phyloP scores from a whole-genome alignment of 2,888 invertebrate species.

The Margaritifera margaritifera region DNA sequence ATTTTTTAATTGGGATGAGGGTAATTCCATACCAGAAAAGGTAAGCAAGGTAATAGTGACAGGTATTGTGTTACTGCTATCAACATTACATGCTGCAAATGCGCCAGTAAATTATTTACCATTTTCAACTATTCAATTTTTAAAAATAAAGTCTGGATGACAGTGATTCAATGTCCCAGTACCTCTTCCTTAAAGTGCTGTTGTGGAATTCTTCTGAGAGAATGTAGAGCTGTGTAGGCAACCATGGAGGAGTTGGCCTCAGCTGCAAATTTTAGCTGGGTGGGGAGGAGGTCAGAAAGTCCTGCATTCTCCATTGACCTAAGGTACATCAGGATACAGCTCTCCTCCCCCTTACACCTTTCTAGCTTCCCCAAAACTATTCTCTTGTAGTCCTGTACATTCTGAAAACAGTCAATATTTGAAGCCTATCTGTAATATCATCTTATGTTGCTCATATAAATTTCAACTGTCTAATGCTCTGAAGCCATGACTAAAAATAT shows the following conservation, averaged over 20 bases:
- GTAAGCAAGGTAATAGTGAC: too few species aligned
- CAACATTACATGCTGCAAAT: too few species aligned
- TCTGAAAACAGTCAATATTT: conserved; percentile 38
- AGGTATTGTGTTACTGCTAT: too few species aligned
- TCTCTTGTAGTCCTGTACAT: conserved; percentile 66
- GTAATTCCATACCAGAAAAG: too few species aligned
- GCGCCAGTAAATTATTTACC: too few species aligned
- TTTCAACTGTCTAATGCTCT: too few species aligned
- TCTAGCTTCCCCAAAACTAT: conserved; percentile 72
- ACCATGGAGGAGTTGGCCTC: conserved; percentile 76
- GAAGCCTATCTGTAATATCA: not conserved
- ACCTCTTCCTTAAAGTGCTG: conserved; percentile 50
- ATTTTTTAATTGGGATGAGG: too few species aligned
- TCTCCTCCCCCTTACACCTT: conserved; percentile 75
- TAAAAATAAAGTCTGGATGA: not conserved
- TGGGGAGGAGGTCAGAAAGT: conserved; percentile 78
- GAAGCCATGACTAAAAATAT: too few species aligned
- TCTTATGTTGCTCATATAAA: too few species aligned
- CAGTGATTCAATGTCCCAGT: not conserved
- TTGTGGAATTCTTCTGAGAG: conserved; percentile 74
- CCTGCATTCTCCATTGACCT: conserved; percentile 83
- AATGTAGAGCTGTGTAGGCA: conserved; percentile 81
- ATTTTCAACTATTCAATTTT: too few species aligned
- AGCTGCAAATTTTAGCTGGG: conserved; percentile 77
- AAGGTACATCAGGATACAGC: conserved; percentile 79